Evolutionary conservation across 2,113 vertebrate species (phyloP), one percentile per base, ranked within the genome.

Genomic region (Scophthalmus maximus): DNA sequence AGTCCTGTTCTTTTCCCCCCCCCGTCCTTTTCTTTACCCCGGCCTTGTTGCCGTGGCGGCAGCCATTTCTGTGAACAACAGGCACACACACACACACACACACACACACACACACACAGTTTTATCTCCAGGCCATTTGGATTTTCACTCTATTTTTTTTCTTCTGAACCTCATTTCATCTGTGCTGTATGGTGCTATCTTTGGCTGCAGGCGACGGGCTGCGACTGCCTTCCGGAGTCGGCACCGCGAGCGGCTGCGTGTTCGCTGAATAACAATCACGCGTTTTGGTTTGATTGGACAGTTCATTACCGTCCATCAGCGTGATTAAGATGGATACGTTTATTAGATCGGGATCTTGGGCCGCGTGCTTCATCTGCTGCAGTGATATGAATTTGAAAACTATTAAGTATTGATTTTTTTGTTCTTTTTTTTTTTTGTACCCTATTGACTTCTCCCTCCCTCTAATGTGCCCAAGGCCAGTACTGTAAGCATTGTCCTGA

Each of bases 101-200:
- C n/a, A n/a, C n/a, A n/a, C n/a, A n/a, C n/a, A n/a, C n/a, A n/a
- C n/a, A n/a, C n/a, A n/a, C n/a, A 52, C 63, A 15, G 52, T 83
- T 85, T 81, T 83, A 83, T 88, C 87, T 87, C 44, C 47, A 61
- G 88, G 90, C 84, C 67, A 79, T 90, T 91, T 87, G 78, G 87
- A 85, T 73, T 85, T 85, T 88, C 61, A 32, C 66, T 81, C 55
- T 44, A 6, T 34, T 6, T 34, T 34, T 34, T 6, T 42, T 71
- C 71, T 66, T 70, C 17, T 44, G 79, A 87, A 84, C 76, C 83
- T 88, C 73, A 88, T 90, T 89, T 90, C 75, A 83, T 88, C 68
- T 64, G 30, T 68, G 82, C 78, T 88, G 82, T 86, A 88, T 79
- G 57, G 72, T 42, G 80, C 84, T 87, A 83, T 88, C 82, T 90